Evolutionary conservation across 2,113 vertebrate species (phyloP).

Genomic region (Thryonomys swinderianus): DNA sequence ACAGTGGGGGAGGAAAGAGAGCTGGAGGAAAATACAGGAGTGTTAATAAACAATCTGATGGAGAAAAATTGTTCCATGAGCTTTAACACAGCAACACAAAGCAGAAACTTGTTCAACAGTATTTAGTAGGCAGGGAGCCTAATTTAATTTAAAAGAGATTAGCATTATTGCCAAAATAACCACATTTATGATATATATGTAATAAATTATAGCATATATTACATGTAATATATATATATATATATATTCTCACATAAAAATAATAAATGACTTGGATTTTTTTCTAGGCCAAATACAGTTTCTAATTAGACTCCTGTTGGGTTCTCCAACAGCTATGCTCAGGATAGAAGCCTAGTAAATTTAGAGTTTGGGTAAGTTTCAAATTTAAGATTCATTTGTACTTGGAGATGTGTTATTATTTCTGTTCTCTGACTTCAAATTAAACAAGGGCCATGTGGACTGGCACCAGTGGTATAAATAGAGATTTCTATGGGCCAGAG

Average conservation of each 20-base stretch:
- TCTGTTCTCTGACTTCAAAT: constrained; percentile 18
- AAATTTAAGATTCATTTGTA: constrained; percentile 53
- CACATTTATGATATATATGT: background rate
- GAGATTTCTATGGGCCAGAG: no score
- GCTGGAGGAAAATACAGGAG: background rate
- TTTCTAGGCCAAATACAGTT: constrained; percentile 59
- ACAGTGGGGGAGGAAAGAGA: background rate
- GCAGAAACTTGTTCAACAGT: background rate
- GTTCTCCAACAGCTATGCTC: background rate
- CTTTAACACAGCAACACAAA: constrained; percentile 2
- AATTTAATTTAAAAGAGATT: constrained; percentile 69
- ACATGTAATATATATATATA: no score
- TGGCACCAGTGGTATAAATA: background rate
- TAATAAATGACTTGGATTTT: constrained; percentile 42
- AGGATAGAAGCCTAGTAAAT: constrained; percentile 36
- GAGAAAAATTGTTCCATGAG: background rate
- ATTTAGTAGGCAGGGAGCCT: constrained; percentile 27
- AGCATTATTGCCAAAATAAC: constrained; percentile 32
- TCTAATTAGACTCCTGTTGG: constrained; percentile 33
- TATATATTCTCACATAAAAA: constrained; percentile 12
- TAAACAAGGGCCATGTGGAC: background rate
- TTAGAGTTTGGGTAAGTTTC: constrained; percentile 47
- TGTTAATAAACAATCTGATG: background rate
- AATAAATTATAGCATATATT: background rate
- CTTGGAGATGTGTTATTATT: constrained; percentile 42